Evolutionary conservation across 2,113 vertebrate species (phyloP).

Genomic region (Indicator maculatus): DNA sequence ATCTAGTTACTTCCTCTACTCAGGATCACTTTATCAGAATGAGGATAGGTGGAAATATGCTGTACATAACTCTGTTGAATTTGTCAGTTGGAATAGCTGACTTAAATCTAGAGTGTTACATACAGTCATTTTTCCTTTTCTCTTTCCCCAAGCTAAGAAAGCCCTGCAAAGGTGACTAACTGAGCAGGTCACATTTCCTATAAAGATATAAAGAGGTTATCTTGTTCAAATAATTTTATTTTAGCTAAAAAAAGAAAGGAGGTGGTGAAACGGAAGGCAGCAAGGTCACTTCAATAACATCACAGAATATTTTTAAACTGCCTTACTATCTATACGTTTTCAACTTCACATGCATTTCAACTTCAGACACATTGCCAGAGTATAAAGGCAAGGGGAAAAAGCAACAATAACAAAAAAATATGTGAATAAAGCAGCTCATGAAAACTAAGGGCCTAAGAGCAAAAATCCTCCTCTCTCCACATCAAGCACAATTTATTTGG

Average conservation of each 20-base stretch:
- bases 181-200: constrained; percentile 40
- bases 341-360: background rate
- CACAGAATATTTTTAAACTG: background rate
- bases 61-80: constrained; percentile 33
- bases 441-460: background rate
- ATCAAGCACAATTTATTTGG: background rate
- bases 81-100: background rate
- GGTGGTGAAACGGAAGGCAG: constrained; percentile 1
- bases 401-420: background rate
- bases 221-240: constrained; percentile 42
- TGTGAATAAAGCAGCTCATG: background rate
- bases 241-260: background rate
- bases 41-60: background rate
- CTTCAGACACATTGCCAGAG: background rate
- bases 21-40: background rate
- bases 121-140: constrained; percentile 11
- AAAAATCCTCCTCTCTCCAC: background rate
- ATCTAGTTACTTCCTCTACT: constrained; percentile 19
- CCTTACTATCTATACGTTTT: constrained; percentile 17
- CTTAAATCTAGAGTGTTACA: constrained; percentile 27
- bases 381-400: background rate
- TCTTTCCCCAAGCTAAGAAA: background rate
- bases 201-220: constrained; percentile 20
- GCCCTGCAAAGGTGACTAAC: background rate
- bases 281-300: constrained; percentile 56